Conservation (phyloP, 2,888 invertebrate species). For the Bhutanitis thaidina region DNA sequence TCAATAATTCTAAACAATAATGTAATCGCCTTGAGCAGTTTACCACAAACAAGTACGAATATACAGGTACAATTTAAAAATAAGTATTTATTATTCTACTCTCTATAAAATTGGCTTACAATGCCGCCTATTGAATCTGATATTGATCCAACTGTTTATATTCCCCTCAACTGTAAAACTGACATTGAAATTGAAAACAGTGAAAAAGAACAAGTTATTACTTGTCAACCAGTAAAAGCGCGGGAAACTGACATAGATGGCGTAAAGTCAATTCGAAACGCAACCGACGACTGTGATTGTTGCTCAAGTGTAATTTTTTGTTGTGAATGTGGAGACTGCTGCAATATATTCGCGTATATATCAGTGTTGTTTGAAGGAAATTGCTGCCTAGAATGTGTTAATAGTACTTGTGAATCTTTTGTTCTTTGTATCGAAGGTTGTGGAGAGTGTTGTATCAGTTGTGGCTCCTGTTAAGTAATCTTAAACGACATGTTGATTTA, state of each 20-base stretch:
- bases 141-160: background rate
- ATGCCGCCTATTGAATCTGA: background rate
- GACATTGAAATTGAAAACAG: background rate
- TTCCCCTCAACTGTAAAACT: conserved; percentile 1
- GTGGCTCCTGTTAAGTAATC: conserved; percentile 7
- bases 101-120: background rate
- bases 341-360: conserved; percentile 15
- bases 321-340: conserved; percentile 19
- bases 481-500: too few species aligned
- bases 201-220: conserved; percentile 12
- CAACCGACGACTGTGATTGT: conserved; percentile 13
- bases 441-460: conserved; percentile 19
- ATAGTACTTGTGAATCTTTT: conserved; percentile 17
- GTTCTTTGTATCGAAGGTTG: conserved; percentile 14
- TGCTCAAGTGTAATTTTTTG: conserved; percentile 10
- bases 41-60: too few species aligned
- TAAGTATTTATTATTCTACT: too few species aligned
- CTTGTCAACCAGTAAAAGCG: conserved; percentile 21
- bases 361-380: conserved; percentile 7
- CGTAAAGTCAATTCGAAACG: background rate
- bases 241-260: conserved; percentile 10
- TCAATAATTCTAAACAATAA: too few species aligned
- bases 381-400: conserved; percentile 12
- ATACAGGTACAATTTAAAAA: too few species aligned
- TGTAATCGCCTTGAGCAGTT: too few species aligned